A percentile compares a stretch with the other conserved stretches of the same genome.
Conservation (phyloP, 2,113 vertebrate genomes). For the Symphodus melops region DNA sequence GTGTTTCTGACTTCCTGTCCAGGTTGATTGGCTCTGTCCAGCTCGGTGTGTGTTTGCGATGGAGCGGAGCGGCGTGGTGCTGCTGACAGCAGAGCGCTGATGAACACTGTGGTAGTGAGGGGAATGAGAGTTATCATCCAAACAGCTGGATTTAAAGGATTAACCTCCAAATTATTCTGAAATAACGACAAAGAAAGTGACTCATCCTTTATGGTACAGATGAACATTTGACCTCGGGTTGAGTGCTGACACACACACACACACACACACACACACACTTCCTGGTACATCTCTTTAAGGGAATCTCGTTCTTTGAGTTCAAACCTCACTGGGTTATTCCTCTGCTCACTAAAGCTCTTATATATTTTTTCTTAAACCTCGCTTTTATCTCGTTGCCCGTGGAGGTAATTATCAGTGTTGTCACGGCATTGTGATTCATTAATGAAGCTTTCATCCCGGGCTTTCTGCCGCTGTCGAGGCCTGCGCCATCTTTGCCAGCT, state of each 20-base stretch:
- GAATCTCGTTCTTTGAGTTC: not conserved
- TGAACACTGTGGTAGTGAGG: too few relatives aligned
- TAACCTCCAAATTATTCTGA: too few relatives aligned
- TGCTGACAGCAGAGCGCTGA: too few relatives aligned
- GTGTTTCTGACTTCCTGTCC: too few relatives aligned
- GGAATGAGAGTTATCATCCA: too few relatives aligned
- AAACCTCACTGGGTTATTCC: slow-evolving; percentile 26
- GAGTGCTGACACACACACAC: too few relatives aligned
- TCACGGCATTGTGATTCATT: slow-evolving; percentile 69
- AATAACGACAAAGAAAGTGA: not conserved
- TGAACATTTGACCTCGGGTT: slow-evolving; percentile 10
- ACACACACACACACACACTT: not conserved
- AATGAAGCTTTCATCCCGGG: slow-evolving; percentile 68
- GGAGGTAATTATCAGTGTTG: slow-evolving; percentile 73
- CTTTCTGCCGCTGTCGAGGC: slow-evolving; percentile 40
- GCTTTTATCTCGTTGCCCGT: slow-evolving; percentile 61
- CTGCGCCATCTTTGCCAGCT: slow-evolving; percentile 27
- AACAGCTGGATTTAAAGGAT: too few relatives aligned
- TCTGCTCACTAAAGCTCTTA: slow-evolving; percentile 25
- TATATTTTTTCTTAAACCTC: slow-evolving; percentile 20
- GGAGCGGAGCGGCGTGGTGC: too few relatives aligned
- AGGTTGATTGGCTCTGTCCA: too few relatives aligned
- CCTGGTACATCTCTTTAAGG: not conserved
- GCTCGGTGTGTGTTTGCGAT: too few relatives aligned
- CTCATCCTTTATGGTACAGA: not conserved